phyloP scores from a whole-genome alignment of 2,113 vertebrate species.

The Balaenoptera acutorostrata region DNA sequence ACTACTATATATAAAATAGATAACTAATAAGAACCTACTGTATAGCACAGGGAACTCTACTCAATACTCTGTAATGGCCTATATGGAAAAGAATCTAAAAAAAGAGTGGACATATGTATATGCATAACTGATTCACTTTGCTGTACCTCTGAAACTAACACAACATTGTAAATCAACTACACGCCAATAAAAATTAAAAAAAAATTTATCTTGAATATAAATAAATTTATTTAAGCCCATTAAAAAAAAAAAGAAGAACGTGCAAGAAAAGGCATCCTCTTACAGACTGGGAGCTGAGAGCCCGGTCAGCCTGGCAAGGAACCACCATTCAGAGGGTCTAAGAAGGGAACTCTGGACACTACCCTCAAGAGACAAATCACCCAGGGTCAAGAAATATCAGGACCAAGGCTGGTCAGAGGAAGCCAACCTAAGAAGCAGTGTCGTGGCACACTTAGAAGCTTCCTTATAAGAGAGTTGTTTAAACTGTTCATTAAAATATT shows the following conservation, averaged over 20 bases:
- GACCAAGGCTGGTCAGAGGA: background rate
- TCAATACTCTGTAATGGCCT: too few relatives aligned
- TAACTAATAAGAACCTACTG: too few relatives aligned
- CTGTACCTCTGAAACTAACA: too few relatives aligned
- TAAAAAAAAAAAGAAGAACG: background rate
- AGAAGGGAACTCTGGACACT: background rate
- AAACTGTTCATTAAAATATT: background rate
- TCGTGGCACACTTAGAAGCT: background rate
- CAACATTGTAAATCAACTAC: too few relatives aligned
- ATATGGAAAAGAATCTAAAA: too few relatives aligned
- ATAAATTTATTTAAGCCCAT: too few relatives aligned
- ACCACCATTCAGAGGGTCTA: background rate
- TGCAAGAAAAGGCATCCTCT: background rate
- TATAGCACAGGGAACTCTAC: too few relatives aligned
- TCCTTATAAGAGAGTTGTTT: background rate
- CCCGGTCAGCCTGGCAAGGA: background rate
- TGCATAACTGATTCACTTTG: too few relatives aligned
- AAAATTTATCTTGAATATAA: too few relatives aligned
- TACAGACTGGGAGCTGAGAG: background rate
- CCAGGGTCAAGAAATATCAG: background rate
- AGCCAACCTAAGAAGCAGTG: background rate
- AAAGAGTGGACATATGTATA: too few relatives aligned
- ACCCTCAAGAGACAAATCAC: background rate
- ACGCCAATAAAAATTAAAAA: too few relatives aligned
- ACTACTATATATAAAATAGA: too few relatives aligned